phyloP scores from a whole-genome alignment of 2,797 vertebrate genomes.

The Pitangus sulphuratus region DNA sequence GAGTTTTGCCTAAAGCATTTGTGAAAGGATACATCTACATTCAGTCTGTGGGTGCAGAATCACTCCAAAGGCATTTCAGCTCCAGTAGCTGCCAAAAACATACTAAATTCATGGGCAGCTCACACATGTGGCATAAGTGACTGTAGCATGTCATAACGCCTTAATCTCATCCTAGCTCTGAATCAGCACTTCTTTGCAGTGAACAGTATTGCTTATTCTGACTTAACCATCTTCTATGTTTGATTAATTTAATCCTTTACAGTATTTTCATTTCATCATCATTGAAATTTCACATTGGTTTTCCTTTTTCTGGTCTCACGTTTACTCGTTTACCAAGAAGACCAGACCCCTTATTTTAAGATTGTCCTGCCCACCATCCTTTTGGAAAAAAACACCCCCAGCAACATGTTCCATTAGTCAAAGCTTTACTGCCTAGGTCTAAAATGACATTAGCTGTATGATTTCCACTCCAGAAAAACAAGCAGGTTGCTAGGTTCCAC shows the following conservation, averaged over 20 bases:
- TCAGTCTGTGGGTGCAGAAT: neutral
- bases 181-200: neutral
- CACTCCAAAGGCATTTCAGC: neutral
- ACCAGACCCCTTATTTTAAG: neutral
- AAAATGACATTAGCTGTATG: neutral
- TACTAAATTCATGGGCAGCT: neutral
- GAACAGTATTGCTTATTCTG: neutral
- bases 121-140: neutral
- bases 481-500: neutral
- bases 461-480: neutral
- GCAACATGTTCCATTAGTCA: neutral
- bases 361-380: neutral
- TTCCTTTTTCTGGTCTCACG: neutral
- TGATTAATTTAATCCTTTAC: neutral
- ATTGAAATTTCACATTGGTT: neutral
- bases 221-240: neutral
- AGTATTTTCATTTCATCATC: neutral
- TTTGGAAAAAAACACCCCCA: neutral
- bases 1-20: neutral
- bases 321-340: neutral
- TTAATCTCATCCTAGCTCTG: neutral
- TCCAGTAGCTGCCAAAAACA: neutral
- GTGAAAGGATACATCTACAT: neutral
- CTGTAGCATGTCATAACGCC: neutral
- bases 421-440: neutral